Conservation (phyloP, 2,888 invertebrate species). For the Seladonia tumulorum region DNA sequence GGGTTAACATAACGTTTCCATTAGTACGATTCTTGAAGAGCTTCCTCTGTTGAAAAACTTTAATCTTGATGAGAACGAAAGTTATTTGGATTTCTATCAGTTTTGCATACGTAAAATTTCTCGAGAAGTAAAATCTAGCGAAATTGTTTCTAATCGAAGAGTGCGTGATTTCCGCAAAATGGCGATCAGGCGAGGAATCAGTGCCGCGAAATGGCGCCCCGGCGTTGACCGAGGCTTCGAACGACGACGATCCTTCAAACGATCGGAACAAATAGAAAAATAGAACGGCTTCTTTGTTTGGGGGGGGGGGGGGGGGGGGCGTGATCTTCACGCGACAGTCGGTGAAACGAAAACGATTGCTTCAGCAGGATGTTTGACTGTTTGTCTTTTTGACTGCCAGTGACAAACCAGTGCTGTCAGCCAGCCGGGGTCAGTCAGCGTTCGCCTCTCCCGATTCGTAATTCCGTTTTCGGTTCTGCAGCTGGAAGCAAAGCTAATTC, state of each 20-base stretch:
- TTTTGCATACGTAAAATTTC: too few species aligned
- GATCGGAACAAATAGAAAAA: conserved; percentile 11
- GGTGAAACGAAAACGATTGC: conserved; percentile 6
- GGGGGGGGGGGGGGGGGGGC: too few species aligned
- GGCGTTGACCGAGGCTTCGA: not conserved
- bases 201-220: not conserved
- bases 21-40: too few species aligned
- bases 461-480: not conserved
- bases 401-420: not conserved
- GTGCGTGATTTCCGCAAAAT: not conserved
- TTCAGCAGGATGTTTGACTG: not conserved
- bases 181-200: conserved; percentile 14
- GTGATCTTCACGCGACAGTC: conserved; percentile 14
- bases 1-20: too few species aligned
- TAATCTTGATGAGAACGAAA: too few species aligned
- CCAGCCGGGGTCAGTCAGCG: not conserved
- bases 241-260: conserved; percentile 15
- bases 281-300: conserved; percentile 1
- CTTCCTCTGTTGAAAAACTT: too few species aligned
- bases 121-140: too few species aligned
- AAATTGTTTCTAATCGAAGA: not conserved
- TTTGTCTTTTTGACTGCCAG: not conserved
- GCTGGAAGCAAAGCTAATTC: not conserved
- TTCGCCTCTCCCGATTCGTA: not conserved
- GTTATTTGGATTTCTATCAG: too few species aligned